Percentiles rank a stretch among this genome's conserved stretches.
phyloP scores from a whole-genome alignment of 2,888 invertebrate genomes.

The Parthenolecanium corni region DNA sequence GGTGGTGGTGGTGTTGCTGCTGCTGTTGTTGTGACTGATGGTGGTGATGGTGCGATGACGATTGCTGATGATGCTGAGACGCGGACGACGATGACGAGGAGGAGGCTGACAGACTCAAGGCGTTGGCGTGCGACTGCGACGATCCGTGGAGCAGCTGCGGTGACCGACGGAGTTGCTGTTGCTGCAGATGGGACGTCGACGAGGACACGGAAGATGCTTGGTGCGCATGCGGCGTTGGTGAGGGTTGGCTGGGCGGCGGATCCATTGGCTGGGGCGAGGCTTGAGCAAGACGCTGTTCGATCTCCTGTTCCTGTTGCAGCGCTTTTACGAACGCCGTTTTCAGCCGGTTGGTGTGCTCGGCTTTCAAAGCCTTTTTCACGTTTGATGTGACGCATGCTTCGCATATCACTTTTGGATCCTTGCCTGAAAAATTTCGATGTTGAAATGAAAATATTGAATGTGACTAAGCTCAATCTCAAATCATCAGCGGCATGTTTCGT shows the following conservation, averaged over 20 bases:
- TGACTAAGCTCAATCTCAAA: too few relatives aligned
- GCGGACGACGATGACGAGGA: conserved; percentile 42
- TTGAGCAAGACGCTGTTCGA: conserved; percentile 69
- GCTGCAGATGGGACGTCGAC: conserved; percentile 31
- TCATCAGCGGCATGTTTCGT: too few relatives aligned
- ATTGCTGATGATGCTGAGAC: conserved; percentile 37
- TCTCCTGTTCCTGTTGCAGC: conserved; percentile 94
- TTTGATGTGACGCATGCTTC: conserved; percentile 96
- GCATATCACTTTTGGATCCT: conserved; percentile 79
- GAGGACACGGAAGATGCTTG: conserved; percentile 32
- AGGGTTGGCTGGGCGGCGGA: conserved; percentile 37
- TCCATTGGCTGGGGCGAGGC: conserved; percentile 45
- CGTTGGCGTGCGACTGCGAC: too few relatives aligned
- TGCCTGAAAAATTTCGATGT: conserved; percentile 46
- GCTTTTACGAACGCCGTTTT: conserved; percentile 98
- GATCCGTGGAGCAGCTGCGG: not conserved
- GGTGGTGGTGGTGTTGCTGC: too few relatives aligned
- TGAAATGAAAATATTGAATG: too few relatives aligned
- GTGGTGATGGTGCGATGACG: too few relatives aligned
- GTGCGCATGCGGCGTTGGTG: conserved; percentile 31
- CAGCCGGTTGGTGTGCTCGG: conserved; percentile 93
- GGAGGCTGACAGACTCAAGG: too few relatives aligned
- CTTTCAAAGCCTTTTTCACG: conserved; percentile 93
- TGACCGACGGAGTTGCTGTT: not conserved
- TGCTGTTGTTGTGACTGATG: too few relatives aligned